These are phyloP conservation scores for Trachelus tabidus DNA, from an alignment of 2,888 invertebrate species.

Conservation along the genomic window DNA sequence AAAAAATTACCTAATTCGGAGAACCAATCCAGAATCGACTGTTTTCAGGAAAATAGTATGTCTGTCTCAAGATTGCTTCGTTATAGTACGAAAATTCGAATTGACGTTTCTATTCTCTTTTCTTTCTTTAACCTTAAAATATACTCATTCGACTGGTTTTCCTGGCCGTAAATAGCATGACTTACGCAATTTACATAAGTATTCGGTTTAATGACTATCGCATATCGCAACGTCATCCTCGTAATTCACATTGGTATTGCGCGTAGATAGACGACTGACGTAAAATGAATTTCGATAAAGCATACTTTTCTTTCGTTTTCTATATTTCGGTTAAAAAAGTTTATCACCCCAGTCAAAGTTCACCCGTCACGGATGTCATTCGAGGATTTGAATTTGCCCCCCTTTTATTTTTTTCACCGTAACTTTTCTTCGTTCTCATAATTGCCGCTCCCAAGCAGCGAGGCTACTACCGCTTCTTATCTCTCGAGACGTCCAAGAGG, in stretches of 20 bases:
- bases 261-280: neutral
- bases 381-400: neutral
- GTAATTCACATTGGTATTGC: neutral
- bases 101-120: neutral
- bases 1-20: no score
- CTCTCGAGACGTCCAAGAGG: neutral
- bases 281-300: neutral
- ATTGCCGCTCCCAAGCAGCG: neutral
- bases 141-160: neutral
- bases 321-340: neutral
- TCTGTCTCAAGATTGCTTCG: neutral
- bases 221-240: neutral
- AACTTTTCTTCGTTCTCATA: neutral
- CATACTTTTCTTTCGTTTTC: neutral
- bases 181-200: neutral
- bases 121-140: neutral
- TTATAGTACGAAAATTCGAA: neutral
- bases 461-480: neutral
- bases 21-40: no score
- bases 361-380: neutral
- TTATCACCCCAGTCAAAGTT: neutral
- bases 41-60: neutral
- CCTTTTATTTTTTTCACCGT: no score
- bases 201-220: neutral
- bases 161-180: neutral